A percentile compares a stretch with the other conserved stretches of the same genome.
phyloP scores from a whole-genome alignment of 2,888 invertebrate genomes.

The Galerucella pusilla region DNA sequence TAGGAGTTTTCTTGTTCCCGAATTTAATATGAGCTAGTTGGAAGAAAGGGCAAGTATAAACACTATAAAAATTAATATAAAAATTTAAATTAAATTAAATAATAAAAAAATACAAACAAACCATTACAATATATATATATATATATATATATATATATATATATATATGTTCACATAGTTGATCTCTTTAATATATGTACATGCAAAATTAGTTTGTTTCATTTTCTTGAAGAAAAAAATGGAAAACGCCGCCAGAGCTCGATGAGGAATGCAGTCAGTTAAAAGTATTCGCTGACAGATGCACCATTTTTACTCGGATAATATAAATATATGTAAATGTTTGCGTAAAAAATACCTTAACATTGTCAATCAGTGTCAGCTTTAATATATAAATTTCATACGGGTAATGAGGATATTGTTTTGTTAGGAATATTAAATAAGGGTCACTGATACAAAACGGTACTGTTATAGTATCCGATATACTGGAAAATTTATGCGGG shows the following conservation, averaged over 20 bases:
- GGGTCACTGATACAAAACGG: slow-evolving; percentile 4
- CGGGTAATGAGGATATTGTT: slow-evolving; percentile 10
- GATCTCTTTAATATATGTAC: slow-evolving; percentile 41
- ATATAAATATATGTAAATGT: slow-evolving; percentile 22
- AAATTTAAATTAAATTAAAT: no score
- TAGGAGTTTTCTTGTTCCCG: no score
- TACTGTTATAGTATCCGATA: not conserved
- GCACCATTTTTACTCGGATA: not conserved
- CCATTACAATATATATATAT: no score
- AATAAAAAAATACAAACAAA: no score
- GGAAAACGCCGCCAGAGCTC: slow-evolving; percentile 19
- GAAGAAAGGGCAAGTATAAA: no score
- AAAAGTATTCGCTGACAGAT: slow-evolving; percentile 6
- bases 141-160: not conserved
- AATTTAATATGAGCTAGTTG: no score
- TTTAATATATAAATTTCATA: slow-evolving; percentile 11
- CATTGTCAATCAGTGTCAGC: slow-evolving; percentile 36
- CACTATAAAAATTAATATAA: no score
- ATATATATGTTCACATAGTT: slow-evolving; percentile 39
- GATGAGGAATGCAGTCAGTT: slow-evolving; percentile 13
- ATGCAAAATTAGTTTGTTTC: slow-evolving; percentile 48
- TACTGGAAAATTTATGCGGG: not conserved
- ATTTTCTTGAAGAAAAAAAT: slow-evolving; percentile 38
- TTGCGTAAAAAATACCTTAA: slow-evolving; percentile 21
- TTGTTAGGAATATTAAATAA: slow-evolving; percentile 1